phyloP scores from a whole-genome alignment of 2,888 invertebrate species.

The Ceratothoa steindachneri region DNA sequence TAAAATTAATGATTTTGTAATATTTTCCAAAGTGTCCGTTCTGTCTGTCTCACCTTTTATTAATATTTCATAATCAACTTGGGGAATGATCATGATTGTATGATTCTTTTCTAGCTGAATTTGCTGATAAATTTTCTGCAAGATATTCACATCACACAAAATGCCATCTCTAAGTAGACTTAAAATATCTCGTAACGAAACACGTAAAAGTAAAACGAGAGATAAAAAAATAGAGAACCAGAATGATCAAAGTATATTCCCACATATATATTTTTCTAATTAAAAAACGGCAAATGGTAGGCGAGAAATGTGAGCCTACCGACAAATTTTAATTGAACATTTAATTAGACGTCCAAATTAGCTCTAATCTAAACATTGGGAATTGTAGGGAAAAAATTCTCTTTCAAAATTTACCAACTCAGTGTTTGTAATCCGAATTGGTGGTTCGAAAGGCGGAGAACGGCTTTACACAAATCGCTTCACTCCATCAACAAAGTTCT shows the following conservation, averaged over 20 bases:
- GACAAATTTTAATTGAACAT: conserved; percentile 10
- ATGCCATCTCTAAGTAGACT: too few relatives aligned
- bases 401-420: neutral
- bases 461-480: neutral
- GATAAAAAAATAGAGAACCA: neutral
- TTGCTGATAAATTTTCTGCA: too few relatives aligned
- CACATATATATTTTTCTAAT: neutral
- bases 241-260: neutral
- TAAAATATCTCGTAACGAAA: too few relatives aligned
- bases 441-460: neutral
- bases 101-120: too few relatives aligned
- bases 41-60: too few relatives aligned
- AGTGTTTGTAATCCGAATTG: neutral
- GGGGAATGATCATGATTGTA: too few relatives aligned
- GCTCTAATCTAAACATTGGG: conserved; percentile 5
- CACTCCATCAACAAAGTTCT: neutral
- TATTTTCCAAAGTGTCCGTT: too few relatives aligned
- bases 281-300: neutral
- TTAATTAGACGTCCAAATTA: conserved; percentile 12
- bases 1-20: too few relatives aligned
- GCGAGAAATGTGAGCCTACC: neutral
- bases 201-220: too few relatives aligned
- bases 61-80: too few relatives aligned
- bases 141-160: too few relatives aligned
- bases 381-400: neutral